Evolutionary conservation across 2,113 vertebrate genomes (phyloP).

Genomic region (Lepus timidus): DNA sequence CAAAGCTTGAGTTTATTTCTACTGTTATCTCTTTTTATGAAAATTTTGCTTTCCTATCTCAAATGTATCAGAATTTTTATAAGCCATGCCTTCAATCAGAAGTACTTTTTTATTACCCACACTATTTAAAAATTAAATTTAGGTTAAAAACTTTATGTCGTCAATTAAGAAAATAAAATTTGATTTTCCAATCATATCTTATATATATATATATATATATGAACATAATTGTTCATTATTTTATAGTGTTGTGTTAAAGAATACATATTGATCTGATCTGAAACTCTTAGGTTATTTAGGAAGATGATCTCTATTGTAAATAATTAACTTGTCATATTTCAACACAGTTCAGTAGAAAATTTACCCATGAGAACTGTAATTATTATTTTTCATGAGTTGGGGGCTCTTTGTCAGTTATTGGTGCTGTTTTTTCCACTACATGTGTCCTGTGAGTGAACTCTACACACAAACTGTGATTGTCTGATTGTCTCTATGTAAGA

Average conservation of each 20-base stretch:
- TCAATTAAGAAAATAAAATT: neutral
- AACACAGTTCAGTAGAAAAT: neutral
- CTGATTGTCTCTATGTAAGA: too few relatives aligned
- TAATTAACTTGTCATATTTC: slow-evolving; percentile 39
- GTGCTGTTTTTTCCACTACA: neutral
- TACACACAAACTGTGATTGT: too few relatives aligned
- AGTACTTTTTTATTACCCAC: neutral
- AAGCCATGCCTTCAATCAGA: neutral
- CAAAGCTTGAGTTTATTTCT: neutral
- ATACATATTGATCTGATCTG: slow-evolving; percentile 5
- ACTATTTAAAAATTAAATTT: neutral
- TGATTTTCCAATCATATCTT: neutral
- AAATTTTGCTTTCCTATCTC: neutral
- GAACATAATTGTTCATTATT: slow-evolving; percentile 31
- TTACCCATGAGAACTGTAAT: neutral
- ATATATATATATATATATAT: slow-evolving; percentile 1
- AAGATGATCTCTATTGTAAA: slow-evolving; percentile 46
- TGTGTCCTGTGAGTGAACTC: too few relatives aligned
- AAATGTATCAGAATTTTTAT: neutral
- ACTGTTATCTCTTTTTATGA: neutral
- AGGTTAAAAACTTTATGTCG: neutral
- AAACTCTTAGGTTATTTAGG: slow-evolving; percentile 13
- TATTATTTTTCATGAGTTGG: neutral
- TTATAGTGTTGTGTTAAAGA: neutral
- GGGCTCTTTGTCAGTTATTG: too few relatives aligned